Percentiles rank a stretch among this genome's conserved stretches.
Conservation (phyloP, 2,113 vertebrate species). For the Tragulus kanchil region DNA sequence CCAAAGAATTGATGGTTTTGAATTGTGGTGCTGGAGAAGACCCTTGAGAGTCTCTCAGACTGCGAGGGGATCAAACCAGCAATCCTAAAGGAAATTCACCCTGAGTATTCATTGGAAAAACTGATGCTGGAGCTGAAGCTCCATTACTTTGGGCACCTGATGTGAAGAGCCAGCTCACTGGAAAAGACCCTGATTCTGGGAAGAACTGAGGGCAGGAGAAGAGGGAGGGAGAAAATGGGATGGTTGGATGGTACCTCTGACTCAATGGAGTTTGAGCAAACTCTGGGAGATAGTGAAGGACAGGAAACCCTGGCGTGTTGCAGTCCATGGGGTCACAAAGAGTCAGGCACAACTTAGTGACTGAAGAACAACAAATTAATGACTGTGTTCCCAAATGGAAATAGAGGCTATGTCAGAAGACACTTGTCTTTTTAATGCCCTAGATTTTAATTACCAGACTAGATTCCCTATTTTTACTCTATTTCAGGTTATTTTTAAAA, state of each 20-base stretch:
- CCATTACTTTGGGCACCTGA: not conserved
- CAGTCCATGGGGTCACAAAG: not conserved
- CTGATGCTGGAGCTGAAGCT: not conserved
- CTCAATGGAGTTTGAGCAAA: not conserved
- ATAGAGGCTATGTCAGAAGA: not conserved
- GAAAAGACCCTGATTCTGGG: not conserved
- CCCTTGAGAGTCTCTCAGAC: not conserved
- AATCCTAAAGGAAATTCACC: not conserved
- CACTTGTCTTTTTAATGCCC: not conserved
- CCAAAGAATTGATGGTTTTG: not conserved
- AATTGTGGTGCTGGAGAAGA: not conserved
- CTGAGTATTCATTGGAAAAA: not conserved
- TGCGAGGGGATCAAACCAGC: not conserved
- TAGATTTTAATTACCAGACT: slow-evolving; percentile 9
- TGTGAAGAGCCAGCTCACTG: not conserved
- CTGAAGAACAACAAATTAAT: not conserved
- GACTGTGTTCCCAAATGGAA: not conserved
- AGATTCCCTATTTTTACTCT: not conserved
- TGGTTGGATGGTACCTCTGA: not conserved
- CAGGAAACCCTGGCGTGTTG: not conserved
- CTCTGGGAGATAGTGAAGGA: not conserved
- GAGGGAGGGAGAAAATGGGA: not conserved
- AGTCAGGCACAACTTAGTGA: not conserved
- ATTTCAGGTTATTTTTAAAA: not conserved
- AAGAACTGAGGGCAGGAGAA: not conserved